Evolutionary conservation across 2,113 vertebrate species (phyloP).

Genomic region (Nanorana parkeri): DNA sequence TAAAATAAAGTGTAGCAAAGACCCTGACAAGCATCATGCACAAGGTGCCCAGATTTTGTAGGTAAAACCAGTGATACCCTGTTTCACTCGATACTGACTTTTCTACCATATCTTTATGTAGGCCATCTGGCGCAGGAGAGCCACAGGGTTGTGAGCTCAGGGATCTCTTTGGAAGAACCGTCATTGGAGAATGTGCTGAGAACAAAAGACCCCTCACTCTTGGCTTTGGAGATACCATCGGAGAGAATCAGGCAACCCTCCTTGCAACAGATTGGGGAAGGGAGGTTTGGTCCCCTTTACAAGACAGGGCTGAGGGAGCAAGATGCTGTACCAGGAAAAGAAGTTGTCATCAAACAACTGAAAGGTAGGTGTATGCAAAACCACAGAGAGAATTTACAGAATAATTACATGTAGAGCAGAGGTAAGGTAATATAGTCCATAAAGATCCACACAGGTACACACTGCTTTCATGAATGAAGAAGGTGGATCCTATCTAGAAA

Average conservation of each 20-base stretch:
- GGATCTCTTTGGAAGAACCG: slow-evolving; percentile 63
- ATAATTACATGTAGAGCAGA: no score
- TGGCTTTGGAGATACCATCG: slow-evolving; percentile 68
- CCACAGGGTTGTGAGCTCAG: background rate
- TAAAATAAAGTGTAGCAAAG: no score
- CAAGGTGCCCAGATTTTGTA: no score
- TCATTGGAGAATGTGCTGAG: slow-evolving; percentile 65
- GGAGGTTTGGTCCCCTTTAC: slow-evolving; percentile 66
- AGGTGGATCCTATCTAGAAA: no score
- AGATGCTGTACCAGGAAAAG: background rate
- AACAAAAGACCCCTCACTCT: slow-evolving; percentile 59
- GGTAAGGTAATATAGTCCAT: no score
- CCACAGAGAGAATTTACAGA: no score
- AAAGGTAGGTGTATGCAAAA: slow-evolving; percentile 2
- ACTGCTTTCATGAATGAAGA: no score
- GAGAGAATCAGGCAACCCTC: slow-evolving; percentile 67
- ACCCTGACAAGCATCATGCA: no score
- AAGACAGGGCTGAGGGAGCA: slow-evolving; percentile 57
- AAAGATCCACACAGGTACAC: no score
- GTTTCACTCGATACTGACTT: background rate
- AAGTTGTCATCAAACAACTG: slow-evolving; percentile 35
- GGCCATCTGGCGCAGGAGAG: background rate
- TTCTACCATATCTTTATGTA: background rate
- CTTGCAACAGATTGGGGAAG: slow-evolving; percentile 55
- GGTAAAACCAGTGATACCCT: no score